Conservation (phyloP, 1,140 invertebrate genomes). For the Stratiolaelaps scimitus region DNA sequence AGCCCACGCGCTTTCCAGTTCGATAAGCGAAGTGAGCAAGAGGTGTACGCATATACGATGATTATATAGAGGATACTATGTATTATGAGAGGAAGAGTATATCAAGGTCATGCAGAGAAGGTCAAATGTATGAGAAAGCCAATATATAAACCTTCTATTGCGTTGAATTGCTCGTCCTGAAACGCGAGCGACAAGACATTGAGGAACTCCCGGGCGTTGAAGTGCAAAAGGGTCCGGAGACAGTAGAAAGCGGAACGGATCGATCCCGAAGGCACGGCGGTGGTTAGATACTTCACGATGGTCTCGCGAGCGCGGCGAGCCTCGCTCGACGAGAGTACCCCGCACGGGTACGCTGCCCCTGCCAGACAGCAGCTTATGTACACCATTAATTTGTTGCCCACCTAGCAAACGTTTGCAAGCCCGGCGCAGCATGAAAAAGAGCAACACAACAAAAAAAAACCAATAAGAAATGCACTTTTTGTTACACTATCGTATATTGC, state of each 20-base stretch:
- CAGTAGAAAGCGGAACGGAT: constrained; percentile 36
- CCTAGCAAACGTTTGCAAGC: constrained; percentile 32
- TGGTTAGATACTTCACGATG: constrained; percentile 27
- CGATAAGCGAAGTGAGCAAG: too few relatives aligned
- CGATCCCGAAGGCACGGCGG: constrained; percentile 35
- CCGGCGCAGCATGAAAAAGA: too few relatives aligned
- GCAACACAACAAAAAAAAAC: too few relatives aligned
- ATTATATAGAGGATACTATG: too few relatives aligned
- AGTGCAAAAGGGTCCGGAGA: constrained; percentile 59
- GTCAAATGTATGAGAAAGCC: too few relatives aligned
- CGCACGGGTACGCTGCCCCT: constrained; percentile 74
- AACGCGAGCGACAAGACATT: constrained; percentile 64
- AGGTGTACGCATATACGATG: too few relatives aligned
- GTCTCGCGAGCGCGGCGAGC: constrained; percentile 11
- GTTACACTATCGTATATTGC: too few relatives aligned
- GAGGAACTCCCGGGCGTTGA: constrained; percentile 75
- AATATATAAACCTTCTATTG: constrained; percentile 14
- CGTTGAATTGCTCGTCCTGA: constrained; percentile 17
- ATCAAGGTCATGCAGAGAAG: too few relatives aligned
- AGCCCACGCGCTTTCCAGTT: too few relatives aligned
- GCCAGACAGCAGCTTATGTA: constrained; percentile 79
- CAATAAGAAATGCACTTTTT: too few relatives aligned
- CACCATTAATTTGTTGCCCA: constrained; percentile 81
- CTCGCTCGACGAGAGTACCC: constrained; percentile 49
- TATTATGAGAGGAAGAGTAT: too few relatives aligned